Conservation (phyloP, 1,140 invertebrate species). For the Leptinotarsa defecta region DNA sequence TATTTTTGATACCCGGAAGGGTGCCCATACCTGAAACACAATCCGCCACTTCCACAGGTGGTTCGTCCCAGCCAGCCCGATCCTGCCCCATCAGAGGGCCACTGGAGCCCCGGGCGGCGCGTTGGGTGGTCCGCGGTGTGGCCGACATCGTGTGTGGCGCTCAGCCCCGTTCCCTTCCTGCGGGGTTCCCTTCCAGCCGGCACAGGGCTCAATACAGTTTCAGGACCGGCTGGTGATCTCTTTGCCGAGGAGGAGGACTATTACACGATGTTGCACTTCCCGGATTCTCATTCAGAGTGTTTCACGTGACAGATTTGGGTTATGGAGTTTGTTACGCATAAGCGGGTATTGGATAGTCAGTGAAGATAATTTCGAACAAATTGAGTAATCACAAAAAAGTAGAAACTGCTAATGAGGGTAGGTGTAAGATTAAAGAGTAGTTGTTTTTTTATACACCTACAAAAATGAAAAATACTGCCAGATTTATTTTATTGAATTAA, state of each 20-base stretch:
- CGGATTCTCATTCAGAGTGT: neutral
- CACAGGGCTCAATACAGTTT: neutral
- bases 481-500: too few species aligned
- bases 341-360: too few species aligned
- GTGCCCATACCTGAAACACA: neutral
- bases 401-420: too few species aligned
- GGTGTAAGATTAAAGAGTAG: too few species aligned
- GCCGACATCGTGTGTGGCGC: slow-evolving; percentile 47
- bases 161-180: slow-evolving; percentile 19
- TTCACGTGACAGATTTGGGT: too few species aligned
- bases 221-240: neutral
- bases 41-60: neutral
- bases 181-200: slow-evolving; percentile 18
- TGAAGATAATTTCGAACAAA: too few species aligned
- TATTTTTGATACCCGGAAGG: neutral
- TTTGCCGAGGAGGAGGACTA: neutral
- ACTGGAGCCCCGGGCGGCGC: slow-evolving; percentile 42
- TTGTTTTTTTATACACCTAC: too few species aligned
- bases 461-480: too few species aligned
- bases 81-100: slow-evolving; percentile 5
- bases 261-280: neutral
- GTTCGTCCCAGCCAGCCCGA: neutral
- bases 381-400: too few species aligned
- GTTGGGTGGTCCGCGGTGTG: slow-evolving; percentile 48
- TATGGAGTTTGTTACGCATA: too few species aligned